A percentile compares a stretch with the other conserved stretches of the same genome.
Conservation (phyloP, 2,797 vertebrate genomes). For the Eidolon dupreanum region DNA sequence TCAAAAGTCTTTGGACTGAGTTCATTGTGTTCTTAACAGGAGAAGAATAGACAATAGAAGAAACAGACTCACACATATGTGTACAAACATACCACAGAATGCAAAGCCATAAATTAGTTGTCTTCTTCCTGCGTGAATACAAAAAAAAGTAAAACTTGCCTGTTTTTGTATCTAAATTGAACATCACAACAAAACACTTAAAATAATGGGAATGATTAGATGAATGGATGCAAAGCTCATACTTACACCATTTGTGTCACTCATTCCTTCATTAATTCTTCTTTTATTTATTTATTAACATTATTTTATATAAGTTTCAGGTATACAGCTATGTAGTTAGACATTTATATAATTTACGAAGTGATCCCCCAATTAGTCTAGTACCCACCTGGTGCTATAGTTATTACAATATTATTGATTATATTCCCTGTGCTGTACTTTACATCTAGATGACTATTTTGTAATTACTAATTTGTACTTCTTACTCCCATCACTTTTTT, state of each 20-base stretch:
- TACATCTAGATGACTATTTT: no score
- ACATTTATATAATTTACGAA: no score
- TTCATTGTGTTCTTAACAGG: constrained; percentile 36
- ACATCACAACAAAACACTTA: neutral
- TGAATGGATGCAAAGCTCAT: neutral
- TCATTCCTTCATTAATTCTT: neutral
- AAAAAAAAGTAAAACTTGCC: neutral
- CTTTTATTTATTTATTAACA: no score
- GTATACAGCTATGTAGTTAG: no score
- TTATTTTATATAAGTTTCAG: no score
- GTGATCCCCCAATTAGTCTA: no score
- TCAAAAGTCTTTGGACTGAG: neutral
- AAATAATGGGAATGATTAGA: neutral
- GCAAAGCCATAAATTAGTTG: constrained; percentile 3
- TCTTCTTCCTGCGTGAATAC: neutral
- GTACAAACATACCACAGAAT: neutral
- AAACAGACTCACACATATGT: neutral
- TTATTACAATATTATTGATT: no score
- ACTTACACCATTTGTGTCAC: neutral
- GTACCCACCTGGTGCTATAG: no score
- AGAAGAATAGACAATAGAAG: neutral
- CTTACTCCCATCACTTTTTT: no score
- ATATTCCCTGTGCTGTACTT: no score
- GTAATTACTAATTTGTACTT: no score
- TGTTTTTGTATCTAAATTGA: neutral